Conservation (phyloP, 2,888 invertebrate species). For the Xestia ashworthii region DNA sequence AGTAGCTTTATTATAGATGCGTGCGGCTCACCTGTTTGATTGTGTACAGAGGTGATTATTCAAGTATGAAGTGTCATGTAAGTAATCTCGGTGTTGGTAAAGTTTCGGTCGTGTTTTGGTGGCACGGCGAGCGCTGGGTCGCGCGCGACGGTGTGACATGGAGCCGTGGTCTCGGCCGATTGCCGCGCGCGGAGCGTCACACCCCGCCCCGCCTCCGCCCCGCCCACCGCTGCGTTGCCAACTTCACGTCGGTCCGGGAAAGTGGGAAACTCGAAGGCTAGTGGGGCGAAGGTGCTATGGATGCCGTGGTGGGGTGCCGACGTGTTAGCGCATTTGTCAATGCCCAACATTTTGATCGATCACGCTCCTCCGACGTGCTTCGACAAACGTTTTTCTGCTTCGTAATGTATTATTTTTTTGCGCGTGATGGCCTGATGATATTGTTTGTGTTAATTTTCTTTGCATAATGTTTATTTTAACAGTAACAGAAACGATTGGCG, state of each 20-base stretch:
- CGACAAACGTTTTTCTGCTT: slow-evolving; percentile 51
- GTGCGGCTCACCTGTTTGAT: slow-evolving; percentile 81
- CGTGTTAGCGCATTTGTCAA: slow-evolving; percentile 72
- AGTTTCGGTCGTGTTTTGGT: slow-evolving; percentile 48
- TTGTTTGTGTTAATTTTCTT: slow-evolving; percentile 43
- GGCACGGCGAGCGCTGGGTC: slow-evolving; percentile 75
- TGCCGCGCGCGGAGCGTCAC: slow-evolving; percentile 75
- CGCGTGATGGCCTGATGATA: slow-evolving; percentile 39
- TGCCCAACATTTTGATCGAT: slow-evolving; percentile 73
- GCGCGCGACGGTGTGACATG: slow-evolving; percentile 74
- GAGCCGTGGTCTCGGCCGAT: slow-evolving; percentile 66
- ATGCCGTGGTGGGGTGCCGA: slow-evolving; percentile 75
- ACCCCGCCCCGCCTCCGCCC: slow-evolving; percentile 81
- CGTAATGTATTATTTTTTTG: slow-evolving; percentile 50
- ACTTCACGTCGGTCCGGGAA: slow-evolving; percentile 84
- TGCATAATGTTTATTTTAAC: slow-evolving; percentile 27
- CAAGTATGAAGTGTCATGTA: slow-evolving; percentile 48
- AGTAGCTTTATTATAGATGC: slow-evolving; percentile 84
- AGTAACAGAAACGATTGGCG: not conserved
- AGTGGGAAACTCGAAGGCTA: slow-evolving; percentile 85
- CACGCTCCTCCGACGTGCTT: slow-evolving; percentile 57
- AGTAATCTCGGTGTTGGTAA: slow-evolving; percentile 52
- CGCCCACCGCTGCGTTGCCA: slow-evolving; percentile 81
- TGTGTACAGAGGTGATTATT: slow-evolving; percentile 67
- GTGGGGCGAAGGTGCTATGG: slow-evolving; percentile 79